phyloP scores from a whole-genome alignment of 2,113 vertebrate genomes.

The Rutilus rutilus region DNA sequence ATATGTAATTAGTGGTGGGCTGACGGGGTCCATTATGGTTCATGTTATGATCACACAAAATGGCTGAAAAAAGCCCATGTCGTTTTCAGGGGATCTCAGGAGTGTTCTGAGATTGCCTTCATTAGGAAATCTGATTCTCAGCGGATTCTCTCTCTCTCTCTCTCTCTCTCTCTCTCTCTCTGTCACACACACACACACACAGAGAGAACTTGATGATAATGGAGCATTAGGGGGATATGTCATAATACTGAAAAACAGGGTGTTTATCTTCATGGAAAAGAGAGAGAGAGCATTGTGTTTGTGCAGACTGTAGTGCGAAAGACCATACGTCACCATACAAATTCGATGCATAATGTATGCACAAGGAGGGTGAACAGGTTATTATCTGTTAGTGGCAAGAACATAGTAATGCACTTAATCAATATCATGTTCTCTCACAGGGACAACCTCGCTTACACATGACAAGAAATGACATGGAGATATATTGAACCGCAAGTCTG shows the following conservation, averaged over 20 bases:
- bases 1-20: conserved; percentile 54
- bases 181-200: no score
- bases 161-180: neutral
- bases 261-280: conserved; percentile 46
- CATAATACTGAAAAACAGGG: conserved; percentile 30
- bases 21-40: conserved; percentile 49
- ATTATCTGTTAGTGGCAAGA: conserved; percentile 40
- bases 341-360: conserved; percentile 39
- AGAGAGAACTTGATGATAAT: conserved; percentile 20
- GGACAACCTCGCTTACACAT: conserved; percentile 14
- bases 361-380: conserved; percentile 21
- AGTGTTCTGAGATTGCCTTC: conserved; percentile 51
- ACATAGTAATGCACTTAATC: conserved; percentile 26
- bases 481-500: conserved; percentile 30
- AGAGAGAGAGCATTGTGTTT: conserved; percentile 29
- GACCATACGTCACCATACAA: conserved; percentile 7
- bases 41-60: conserved; percentile 45
- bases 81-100: conserved; percentile 46
- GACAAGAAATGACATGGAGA: conserved; percentile 42
- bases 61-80: conserved; percentile 31
- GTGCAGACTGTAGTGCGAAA: neutral
- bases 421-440: conserved; percentile 33
- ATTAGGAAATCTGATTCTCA: conserved; percentile 52
- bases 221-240: conserved; percentile 32
- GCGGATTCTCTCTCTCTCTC: neutral